A percentile compares a stretch with the other conserved stretches of the same genome.
Conservation (phyloP, 2,888 invertebrate genomes). For the Slavum lentiscoides region DNA sequence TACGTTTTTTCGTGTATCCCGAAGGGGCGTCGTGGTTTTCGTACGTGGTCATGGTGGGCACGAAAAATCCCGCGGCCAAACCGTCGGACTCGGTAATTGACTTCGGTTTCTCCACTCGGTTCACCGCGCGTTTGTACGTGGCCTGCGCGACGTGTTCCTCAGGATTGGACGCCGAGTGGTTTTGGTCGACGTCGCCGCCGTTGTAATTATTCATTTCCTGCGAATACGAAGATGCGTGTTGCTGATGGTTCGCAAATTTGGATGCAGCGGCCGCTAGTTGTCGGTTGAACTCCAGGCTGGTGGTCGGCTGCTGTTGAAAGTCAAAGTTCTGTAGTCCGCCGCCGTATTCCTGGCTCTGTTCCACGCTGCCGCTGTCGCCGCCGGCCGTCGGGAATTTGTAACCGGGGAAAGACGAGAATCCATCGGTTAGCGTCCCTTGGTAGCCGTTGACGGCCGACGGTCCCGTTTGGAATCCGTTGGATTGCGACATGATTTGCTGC, state of each 20-base stretch:
- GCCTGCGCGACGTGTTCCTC: background rate
- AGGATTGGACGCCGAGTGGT: background rate
- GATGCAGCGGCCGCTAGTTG: background rate
- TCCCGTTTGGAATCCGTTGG: background rate
- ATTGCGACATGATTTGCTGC: background rate
- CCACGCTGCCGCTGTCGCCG: background rate
- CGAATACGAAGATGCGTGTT: background rate
- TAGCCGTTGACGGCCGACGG: background rate
- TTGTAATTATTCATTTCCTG: background rate
- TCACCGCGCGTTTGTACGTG: no score
- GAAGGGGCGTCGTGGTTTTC: background rate
- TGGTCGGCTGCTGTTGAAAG: slow-evolving; percentile 9
- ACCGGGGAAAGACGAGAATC: background rate
- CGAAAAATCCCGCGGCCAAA: background rate
- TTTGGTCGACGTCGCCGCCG: background rate
- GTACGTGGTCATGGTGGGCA: background rate
- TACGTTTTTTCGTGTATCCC: slow-evolving; percentile 11
- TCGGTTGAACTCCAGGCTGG: slow-evolving; percentile 2
- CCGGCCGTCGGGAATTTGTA: background rate
- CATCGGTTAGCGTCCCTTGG: background rate
- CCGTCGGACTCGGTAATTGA: background rate
- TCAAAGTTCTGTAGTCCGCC: background rate
- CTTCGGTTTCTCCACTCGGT: background rate
- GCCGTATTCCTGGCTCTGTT: background rate
- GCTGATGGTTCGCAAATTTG: background rate